Base-by-base conservation (phyloP, 2,888 invertebrate genomes). In the Stramonita haemastoma region DNA sequence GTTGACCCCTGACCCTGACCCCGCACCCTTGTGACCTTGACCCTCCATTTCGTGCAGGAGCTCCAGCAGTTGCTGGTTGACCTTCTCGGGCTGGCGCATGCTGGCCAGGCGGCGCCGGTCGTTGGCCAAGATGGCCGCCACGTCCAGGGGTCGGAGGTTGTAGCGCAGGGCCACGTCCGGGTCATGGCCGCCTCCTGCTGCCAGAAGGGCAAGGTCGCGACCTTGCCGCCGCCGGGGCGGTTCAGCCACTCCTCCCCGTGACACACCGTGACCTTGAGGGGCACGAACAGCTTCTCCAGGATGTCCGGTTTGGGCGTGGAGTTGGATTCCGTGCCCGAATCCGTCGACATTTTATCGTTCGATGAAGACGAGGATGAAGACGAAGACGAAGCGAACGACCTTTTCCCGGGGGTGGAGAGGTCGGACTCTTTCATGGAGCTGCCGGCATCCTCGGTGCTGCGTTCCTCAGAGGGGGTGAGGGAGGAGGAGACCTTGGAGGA, bases 381-480 rank as follows among this genome's bases (percentile, higher is more conserved):
- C 6, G 26, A 66, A 66, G 66, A 60, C 60, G 66, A 66, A 0
- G 36, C 46, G 6, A 22, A 34, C 26, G 81, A 83, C 22, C 17
- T 22, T 46, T 89, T 87, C 88, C 88, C 34, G 83, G 89, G 86
- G n/a, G 70, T 89, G 73, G 87, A 89, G 29, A 73, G 46, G 83
- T 91, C 90, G 8, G 94, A 94, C 87, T 94, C 95, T 91, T 90
- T 95, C 89, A 94, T 96, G 94, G 93, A 96, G 95, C 92, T 96
- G 95, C 92, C 92, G 29, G 93, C 93, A 77, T 94, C 94, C 56
- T 94, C 94, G 87, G 91, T 93, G 91, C 94, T 94, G 77, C 94
- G 90, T 84, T 93, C 93, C 88, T 94, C 94, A 90, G 94, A 94
- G 2, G 94, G 94, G 0, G 95, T 93, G 2, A 95, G 77, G 92